Evolutionary conservation across 64 coral and sea anemone genomes (phyloP).

Genomic region (Pachyseris speciosa): DNA sequence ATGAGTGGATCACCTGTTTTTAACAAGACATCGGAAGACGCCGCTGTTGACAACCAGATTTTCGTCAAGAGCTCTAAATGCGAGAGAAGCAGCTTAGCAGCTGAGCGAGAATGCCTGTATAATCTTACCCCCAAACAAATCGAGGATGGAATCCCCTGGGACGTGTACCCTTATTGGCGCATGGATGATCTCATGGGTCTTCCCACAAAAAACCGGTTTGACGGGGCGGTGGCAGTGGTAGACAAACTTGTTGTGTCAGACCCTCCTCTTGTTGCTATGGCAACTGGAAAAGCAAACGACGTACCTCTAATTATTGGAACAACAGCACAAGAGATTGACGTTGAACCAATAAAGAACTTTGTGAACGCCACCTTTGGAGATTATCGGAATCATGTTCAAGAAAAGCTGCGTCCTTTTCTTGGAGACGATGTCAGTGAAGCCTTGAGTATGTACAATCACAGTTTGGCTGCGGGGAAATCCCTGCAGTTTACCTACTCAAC

Average conservation of each 20-base stretch:
- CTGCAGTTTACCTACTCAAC: conserved; percentile 56
- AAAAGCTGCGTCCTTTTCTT: conserved; percentile 68
- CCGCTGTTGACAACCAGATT: conserved; percentile 71
- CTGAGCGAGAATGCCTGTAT: conserved; percentile 45
- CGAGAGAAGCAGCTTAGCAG: not conserved
- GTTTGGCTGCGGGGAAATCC: not conserved
- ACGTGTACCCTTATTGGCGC: conserved; percentile 74
- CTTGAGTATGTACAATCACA: conserved; percentile 43
- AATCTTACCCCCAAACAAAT: conserved; percentile 20
- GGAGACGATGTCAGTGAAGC: conserved; percentile 1
- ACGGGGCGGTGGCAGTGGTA: conserved; percentile 70
- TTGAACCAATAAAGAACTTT: conserved; percentile 44
- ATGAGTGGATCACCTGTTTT: conserved; percentile 33
- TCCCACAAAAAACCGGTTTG: conserved; percentile 58
- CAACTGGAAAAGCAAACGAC: conserved; percentile 58
- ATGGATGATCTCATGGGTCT: conserved; percentile 53
- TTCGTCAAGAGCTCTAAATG: conserved; percentile 63
- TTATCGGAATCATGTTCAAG: conserved; percentile 33
- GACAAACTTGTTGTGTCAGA: conserved; percentile 73
- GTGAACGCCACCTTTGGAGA: not conserved
- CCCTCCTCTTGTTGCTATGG: conserved; percentile 72
- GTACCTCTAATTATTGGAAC: conserved; percentile 86
- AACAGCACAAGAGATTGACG: conserved; percentile 73
- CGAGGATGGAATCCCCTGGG: conserved; percentile 72
- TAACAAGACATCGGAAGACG: conserved; percentile 72